Conservation (phyloP, 1,140 invertebrate genomes). For the Drosophila santomea region DNA sequence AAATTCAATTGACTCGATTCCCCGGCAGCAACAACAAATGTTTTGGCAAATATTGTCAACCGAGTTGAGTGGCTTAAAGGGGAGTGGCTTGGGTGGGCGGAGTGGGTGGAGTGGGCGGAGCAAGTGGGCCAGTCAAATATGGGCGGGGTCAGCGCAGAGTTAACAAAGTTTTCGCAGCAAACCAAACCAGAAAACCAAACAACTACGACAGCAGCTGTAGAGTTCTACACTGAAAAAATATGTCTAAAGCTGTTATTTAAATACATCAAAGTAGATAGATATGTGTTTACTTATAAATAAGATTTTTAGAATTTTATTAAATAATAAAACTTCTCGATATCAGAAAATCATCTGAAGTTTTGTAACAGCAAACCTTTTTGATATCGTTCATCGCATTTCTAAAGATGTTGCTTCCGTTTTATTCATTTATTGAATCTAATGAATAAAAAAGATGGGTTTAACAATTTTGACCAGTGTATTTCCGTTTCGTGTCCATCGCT, state of each 20-base stretch:
- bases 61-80: conserved; percentile 35
- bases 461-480: not conserved
- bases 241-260: too few species aligned
- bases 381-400: too few species aligned
- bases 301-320: not conserved
- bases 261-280: too few species aligned
- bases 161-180: conserved; percentile 72
- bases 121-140: conserved; percentile 11
- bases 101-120: not conserved
- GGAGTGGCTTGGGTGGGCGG: not conserved
- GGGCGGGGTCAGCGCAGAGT: conserved; percentile 21
- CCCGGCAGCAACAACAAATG: conserved; percentile 53
- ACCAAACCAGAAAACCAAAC: conserved; percentile 57
- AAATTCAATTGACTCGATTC: conserved; percentile 71
- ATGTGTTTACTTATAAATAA: too few species aligned
- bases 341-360: too few species aligned
- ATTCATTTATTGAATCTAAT: too few species aligned
- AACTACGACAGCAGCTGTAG: conserved; percentile 38
- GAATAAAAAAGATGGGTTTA: too few species aligned
- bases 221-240: conserved; percentile 8
- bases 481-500: conserved; percentile 40
- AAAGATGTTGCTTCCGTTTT: too few species aligned
- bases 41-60: conserved; percentile 75
- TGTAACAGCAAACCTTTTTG: too few species aligned
- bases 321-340: too few species aligned